Conservation (phyloP, 1,140 invertebrate species). For the Papilio helenus region DNA sequence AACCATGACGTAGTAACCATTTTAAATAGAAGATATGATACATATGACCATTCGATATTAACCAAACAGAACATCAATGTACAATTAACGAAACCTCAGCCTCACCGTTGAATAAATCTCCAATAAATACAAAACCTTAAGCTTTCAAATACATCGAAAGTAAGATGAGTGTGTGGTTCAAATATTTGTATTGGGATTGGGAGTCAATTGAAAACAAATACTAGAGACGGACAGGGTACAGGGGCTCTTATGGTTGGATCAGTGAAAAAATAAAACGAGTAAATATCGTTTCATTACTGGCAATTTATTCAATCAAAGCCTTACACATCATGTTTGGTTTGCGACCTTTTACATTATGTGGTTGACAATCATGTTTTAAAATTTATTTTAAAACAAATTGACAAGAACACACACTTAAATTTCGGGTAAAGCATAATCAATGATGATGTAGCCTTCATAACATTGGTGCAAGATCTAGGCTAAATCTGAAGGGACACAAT, state of each 20-base stretch:
- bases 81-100: background rate
- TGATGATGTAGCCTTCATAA: no score
- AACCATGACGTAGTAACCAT: no score
- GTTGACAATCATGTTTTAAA: background rate
- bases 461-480: no score
- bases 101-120: background rate
- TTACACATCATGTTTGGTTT: background rate
- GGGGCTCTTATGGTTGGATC: background rate
- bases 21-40: background rate
- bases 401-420: no score
- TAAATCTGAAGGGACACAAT: no score
- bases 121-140: conserved; percentile 17
- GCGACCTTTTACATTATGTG: background rate
- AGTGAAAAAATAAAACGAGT: conserved; percentile 8
- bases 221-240: background rate
- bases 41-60: background rate
- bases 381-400: background rate
- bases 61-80: background rate
- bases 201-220: conserved; percentile 25
- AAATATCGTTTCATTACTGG: background rate
- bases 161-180: conserved; percentile 27
- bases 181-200: conserved; percentile 15
- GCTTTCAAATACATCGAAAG: conserved; percentile 10
- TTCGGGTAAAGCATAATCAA: no score
- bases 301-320: conserved; percentile 13